Percentiles rank a stretch among this genome's conserved stretches.
phyloP scores from a whole-genome alignment of 2,888 invertebrate species.

The Limnephilus lunatus region DNA sequence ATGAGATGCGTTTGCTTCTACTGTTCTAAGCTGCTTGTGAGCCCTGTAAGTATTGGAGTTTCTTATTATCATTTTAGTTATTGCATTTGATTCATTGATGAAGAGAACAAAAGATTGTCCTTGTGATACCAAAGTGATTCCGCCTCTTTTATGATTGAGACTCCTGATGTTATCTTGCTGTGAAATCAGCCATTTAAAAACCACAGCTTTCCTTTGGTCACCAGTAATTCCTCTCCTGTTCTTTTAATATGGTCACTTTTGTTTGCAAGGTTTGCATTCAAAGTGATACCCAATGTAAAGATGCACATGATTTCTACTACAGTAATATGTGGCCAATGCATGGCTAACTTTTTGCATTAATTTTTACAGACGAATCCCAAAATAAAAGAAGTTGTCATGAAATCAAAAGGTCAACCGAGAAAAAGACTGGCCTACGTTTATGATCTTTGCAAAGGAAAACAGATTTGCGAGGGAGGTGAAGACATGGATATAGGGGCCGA shows the following conservation, averaged over 20 bases:
- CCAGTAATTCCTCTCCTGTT: neutral
- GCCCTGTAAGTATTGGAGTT: constrained; percentile 84
- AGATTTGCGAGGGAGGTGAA: constrained; percentile 98
- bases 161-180: too few species aligned
- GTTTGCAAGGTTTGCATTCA: neutral
- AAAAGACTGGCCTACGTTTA: constrained; percentile 97
- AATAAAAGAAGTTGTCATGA: constrained; percentile 95
- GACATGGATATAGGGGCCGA: constrained; percentile 94
- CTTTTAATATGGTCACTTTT: too few species aligned
- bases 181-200: too few species aligned
- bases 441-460: constrained; percentile 98
- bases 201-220: neutral
- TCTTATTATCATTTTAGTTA: neutral
- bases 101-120: neutral
- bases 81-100: neutral
- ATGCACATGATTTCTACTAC: neutral
- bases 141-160: too few species aligned
- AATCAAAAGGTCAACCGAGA: constrained; percentile 97
- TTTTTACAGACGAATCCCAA: constrained; percentile 88
- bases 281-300: neutral
- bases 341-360: neutral
- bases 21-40: constrained; percentile 97
- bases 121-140: too few species aligned
- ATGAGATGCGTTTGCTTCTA: constrained; percentile 99
- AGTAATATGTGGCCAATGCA: neutral